phyloP scores from a whole-genome alignment of 2,888 invertebrate genomes.

The Erebia palarica region DNA sequence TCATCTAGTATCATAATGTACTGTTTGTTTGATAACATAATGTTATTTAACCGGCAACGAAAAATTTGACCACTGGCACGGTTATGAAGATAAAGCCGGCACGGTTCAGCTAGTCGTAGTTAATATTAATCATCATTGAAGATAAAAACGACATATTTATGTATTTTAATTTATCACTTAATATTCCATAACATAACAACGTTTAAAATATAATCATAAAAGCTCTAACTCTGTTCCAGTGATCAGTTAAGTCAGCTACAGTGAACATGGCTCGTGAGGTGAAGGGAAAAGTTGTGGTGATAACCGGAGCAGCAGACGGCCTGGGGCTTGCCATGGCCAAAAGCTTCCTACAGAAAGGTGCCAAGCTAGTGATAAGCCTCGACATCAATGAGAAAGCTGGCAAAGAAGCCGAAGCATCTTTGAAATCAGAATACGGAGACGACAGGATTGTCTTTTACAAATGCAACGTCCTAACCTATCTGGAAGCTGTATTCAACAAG shows the following conservation, averaged over 20 bases:
- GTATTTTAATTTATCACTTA: too few species aligned
- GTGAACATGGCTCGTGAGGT: conserved; percentile 36
- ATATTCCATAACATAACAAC: background rate
- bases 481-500: conserved; percentile 59
- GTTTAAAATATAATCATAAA: background rate
- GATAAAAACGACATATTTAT: too few species aligned
- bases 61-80: too few species aligned
- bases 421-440: conserved; percentile 61
- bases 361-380: conserved; percentile 39
- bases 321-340: conserved; percentile 41
- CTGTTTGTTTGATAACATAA: too few species aligned
- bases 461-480: conserved; percentile 72
- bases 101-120: too few species aligned
- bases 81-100: too few species aligned
- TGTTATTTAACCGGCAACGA: too few species aligned
- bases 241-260: background rate
- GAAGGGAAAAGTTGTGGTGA: conserved; percentile 37
- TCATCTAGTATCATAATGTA: too few species aligned
- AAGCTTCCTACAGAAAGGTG: conserved; percentile 41
- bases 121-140: too few species aligned
- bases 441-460: conserved; percentile 66
- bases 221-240: background rate
- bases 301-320: conserved; percentile 42
- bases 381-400: conserved; percentile 42
- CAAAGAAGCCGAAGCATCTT: conserved; percentile 22